phyloP scores from a whole-genome alignment of 2,888 invertebrate species.

The Spicauda simplicius region DNA sequence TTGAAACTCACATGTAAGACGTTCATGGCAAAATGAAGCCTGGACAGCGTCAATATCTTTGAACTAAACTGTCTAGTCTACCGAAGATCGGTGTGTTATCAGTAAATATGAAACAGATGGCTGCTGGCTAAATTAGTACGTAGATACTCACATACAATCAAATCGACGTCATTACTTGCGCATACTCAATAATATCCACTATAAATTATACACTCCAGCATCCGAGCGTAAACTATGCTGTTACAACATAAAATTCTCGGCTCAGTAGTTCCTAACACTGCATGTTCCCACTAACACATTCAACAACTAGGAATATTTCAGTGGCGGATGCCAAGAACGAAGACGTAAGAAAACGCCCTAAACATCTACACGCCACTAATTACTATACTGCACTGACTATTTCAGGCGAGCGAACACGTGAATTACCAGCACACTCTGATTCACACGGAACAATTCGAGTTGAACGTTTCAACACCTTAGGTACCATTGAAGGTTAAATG shows the following conservation, averaged over 20 bases:
- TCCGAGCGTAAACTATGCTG: neutral
- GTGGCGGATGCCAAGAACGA: conserved; percentile 61
- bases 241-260: conserved; percentile 6
- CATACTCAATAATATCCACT: conserved; percentile 13
- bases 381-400: conserved; percentile 68
- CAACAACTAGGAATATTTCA: conserved; percentile 14
- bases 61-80: neutral
- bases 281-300: conserved; percentile 24
- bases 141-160: conserved; percentile 30
- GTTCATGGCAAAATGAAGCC: conserved; percentile 11
- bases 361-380: conserved; percentile 64
- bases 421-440: conserved; percentile 72
- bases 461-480: conserved; percentile 72
- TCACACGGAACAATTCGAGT: conserved; percentile 64
- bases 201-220: conserved; percentile 10
- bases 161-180: conserved; percentile 25
- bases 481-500: conserved; percentile 66
- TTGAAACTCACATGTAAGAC: conserved; percentile 1
- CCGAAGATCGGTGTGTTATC: conserved; percentile 11
- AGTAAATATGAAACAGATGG: conserved; percentile 27
- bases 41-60: neutral
- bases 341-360: conserved; percentile 49
- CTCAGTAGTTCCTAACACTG: conserved; percentile 1
- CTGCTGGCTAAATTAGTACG: conserved; percentile 15
- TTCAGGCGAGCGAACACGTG: conserved; percentile 70